Evolutionary conservation across 2,888 invertebrate genomes (phyloP).

Genomic region (Reticulitermes lucifugus): DNA sequence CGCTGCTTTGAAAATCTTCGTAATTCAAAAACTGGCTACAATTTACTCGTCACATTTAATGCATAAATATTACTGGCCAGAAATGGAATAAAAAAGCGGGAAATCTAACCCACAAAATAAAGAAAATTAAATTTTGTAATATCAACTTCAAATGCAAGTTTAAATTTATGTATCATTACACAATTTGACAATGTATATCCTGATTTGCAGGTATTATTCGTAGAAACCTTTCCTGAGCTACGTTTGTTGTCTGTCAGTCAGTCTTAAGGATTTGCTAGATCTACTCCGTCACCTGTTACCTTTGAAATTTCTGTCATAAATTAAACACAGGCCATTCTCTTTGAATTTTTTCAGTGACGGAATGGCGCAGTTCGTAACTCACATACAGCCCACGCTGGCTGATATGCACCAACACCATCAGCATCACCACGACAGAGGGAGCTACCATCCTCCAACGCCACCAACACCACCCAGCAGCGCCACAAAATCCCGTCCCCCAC

Average conservation of each 20-base stretch:
- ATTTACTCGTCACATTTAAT: too few species aligned
- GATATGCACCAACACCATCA: constrained; percentile 49
- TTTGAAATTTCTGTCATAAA: not conserved
- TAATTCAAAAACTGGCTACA: too few species aligned
- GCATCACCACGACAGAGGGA: constrained; percentile 12
- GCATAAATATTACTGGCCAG: too few species aligned
- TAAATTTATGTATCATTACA: too few species aligned
- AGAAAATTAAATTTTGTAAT: too few species aligned
- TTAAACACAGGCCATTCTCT: not conserved
- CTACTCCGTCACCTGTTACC: not conserved
- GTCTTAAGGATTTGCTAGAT: not conserved
- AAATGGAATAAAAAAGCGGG: too few species aligned
- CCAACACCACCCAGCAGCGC: constrained; percentile 33
- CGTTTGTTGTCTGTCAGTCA: not conserved
- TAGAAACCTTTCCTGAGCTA: too few species aligned
- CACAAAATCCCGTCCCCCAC: constrained; percentile 15
- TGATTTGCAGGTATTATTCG: too few species aligned
- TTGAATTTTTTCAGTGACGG: not conserved
- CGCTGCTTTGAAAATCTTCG: too few species aligned
- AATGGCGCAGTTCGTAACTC: constrained; percentile 54
- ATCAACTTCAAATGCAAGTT: too few species aligned
- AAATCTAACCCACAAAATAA: too few species aligned
- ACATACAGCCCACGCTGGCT: constrained; percentile 53
- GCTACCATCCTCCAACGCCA: constrained; percentile 38
- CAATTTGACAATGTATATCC: too few species aligned